Conservation (phyloP, 2,888 invertebrate genomes). For the Agrotis ipsilon region DNA sequence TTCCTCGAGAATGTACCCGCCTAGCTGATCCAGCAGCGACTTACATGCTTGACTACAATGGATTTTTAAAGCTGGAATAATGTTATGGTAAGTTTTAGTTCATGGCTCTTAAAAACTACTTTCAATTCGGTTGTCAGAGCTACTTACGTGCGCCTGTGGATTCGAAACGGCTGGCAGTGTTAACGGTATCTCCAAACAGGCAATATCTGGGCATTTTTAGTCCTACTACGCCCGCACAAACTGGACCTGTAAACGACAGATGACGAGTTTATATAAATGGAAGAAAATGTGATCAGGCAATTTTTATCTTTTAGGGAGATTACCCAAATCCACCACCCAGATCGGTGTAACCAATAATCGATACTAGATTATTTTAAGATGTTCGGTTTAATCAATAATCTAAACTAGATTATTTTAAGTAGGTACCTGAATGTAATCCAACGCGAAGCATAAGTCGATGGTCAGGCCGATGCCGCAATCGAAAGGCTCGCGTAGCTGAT, state of each 20-base stretch:
- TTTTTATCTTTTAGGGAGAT: neutral
- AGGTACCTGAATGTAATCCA: slow-evolving; percentile 97
- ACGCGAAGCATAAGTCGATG: slow-evolving; percentile 96
- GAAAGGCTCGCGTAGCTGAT: slow-evolving; percentile 96
- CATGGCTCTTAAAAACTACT: neutral
- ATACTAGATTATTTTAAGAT: neutral
- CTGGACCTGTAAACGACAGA: slow-evolving; percentile 92
- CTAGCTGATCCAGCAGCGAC: slow-evolving; percentile 92
- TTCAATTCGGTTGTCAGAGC: neutral
- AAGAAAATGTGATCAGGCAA: neutral
- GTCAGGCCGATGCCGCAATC: slow-evolving; percentile 96
- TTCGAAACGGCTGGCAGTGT: slow-evolving; percentile 97
- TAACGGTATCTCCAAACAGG: slow-evolving; percentile 98
- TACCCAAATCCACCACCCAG: too few relatives aligned
- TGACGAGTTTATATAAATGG: neutral
- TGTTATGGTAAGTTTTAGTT: neutral
- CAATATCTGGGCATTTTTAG: slow-evolving; percentile 98
- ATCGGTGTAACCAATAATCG: neutral
- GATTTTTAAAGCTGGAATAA: slow-evolving; percentile 93
- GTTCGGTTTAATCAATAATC: neutral
- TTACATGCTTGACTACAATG: slow-evolving; percentile 95
- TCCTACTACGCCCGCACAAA: slow-evolving; percentile 98
- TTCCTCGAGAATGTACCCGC: slow-evolving; percentile 94
- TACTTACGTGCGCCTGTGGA: slow-evolving; percentile 95
- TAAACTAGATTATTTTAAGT: neutral